Conservation (phyloP, 92 coral and sea anemone species). For the Virgularia gustaviana region DNA sequence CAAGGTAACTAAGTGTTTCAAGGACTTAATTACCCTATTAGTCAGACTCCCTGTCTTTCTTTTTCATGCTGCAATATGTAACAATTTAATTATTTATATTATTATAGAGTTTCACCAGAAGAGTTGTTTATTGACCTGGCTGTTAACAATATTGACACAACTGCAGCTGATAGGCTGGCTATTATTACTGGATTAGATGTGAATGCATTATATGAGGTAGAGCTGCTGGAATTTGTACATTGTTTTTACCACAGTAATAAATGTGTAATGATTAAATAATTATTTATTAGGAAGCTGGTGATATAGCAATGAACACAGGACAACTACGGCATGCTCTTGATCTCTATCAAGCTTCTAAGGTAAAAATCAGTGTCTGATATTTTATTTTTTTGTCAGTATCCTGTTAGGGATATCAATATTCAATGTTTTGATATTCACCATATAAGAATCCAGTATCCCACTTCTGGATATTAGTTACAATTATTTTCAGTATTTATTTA, state of each 20-base stretch:
- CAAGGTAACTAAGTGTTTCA: conserved; percentile 48
- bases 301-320: conserved; percentile 65
- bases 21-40: not conserved
- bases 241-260: not conserved
- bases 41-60: no score
- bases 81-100: no score
- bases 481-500: not conserved
- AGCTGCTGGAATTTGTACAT: not conserved
- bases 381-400: not conserved
- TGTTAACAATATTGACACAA: conserved; percentile 72
- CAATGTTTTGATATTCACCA: not conserved
- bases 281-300: conserved; percentile 74
- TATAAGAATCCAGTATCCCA: not conserved
- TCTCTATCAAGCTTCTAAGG: conserved; percentile 93
- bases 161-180: conserved; percentile 94
- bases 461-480: not conserved
- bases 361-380: not conserved
- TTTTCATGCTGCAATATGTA: no score
- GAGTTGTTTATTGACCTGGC: conserved; percentile 90
- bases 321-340: conserved; percentile 79
- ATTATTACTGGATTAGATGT: conserved; percentile 91
- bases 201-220: conserved; percentile 74
- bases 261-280: not conserved
- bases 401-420: no score
- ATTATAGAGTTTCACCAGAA: conserved; percentile 72